phyloP scores from a whole-genome alignment of 2,797 vertebrate genomes.

The Antennarius maculatus region DNA sequence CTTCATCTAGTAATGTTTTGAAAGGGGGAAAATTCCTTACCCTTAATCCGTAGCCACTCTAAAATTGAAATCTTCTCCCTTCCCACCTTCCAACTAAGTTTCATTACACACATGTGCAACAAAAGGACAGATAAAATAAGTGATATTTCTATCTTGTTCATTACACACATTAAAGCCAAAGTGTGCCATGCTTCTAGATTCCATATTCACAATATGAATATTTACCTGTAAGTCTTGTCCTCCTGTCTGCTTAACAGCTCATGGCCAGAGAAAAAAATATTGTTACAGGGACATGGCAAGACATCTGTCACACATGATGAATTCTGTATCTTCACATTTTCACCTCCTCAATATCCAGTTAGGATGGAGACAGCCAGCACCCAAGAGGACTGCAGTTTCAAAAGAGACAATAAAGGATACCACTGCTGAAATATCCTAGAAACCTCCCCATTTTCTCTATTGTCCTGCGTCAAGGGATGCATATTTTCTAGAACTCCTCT shows the following conservation, averaged over 20 bases:
- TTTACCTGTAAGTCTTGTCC: slow-evolving; percentile 4
- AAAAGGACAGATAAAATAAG: too few relatives aligned
- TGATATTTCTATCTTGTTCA: too few relatives aligned
- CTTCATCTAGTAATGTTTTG: too few relatives aligned
- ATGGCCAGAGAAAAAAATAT: slow-evolving; percentile 30
- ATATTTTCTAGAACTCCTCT: slow-evolving; percentile 76
- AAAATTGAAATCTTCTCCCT: too few relatives aligned
- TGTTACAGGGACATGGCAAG: slow-evolving; percentile 47
- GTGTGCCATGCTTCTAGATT: too few relatives aligned
- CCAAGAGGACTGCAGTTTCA: slow-evolving; percentile 56
- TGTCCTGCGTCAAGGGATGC: slow-evolving; percentile 69
- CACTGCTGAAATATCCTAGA: slow-evolving; percentile 69
- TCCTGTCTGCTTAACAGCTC: slow-evolving; percentile 15
- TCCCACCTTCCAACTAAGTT: too few relatives aligned
- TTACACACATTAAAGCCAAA: too few relatives aligned
- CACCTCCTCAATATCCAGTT: slow-evolving; percentile 59
- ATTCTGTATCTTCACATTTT: slow-evolving; percentile 62
- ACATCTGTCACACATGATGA: slow-evolving; percentile 64
- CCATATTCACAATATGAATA: too few relatives aligned
- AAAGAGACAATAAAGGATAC: slow-evolving; percentile 58
- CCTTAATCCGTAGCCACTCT: too few relatives aligned
- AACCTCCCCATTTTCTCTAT: slow-evolving; percentile 52
- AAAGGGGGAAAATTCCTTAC: too few relatives aligned
- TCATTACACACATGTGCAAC: too few relatives aligned
- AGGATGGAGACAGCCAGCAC: slow-evolving; percentile 50